Base-by-base conservation (phyloP, 2,888 invertebrate species). In the Chironomus tentans region DNA sequence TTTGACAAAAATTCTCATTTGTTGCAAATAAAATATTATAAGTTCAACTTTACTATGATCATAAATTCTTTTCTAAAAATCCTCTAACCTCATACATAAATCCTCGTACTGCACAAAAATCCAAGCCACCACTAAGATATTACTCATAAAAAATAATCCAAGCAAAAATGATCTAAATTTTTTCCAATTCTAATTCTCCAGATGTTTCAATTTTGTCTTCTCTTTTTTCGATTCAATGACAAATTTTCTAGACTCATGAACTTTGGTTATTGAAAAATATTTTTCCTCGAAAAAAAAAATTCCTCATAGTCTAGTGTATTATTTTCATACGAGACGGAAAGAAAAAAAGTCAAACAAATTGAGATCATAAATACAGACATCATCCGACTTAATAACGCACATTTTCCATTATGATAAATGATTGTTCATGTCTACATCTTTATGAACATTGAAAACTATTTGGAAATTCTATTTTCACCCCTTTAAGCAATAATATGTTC, bases 311-410 rank as follows among this genome's bases (percentile, higher is more conserved):
- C 38, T 38, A 7, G 28, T 28, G 28, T 28, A 28, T 28, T n/a
- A n/a, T 28, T 28, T 28, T 28, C 38, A 38, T 7, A 1, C 38
- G 2, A 50, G 2, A 50, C n/a, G 4, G 4, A 50, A 15, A 10
- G 56, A 18, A 56, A 46, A 13, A 28, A 70, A 70, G 47, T 47
- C 70, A 70, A 56, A 47, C 71, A 71, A 71, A 71, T 71, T 71
- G 71, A 71, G 56, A 46, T 71, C 71, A 56, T 50, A 71, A 56
- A 71, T 56, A 71, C n/a, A 71, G 71, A 18, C 71, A 71, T 71
- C 71, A 47, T 56, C 28, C 28, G 22, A 24, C 22, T 22, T 71
- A 71, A 47, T 24, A 21, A 71, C 56, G 71, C 50, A 71, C 65
- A 65, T 65, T 65, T 65, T 65, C 21, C 56, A 56, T 47, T 71